Conservation (phyloP, 35 echinoderm and acorn worm genomes). For the Holothuria glaberrima region DNA sequence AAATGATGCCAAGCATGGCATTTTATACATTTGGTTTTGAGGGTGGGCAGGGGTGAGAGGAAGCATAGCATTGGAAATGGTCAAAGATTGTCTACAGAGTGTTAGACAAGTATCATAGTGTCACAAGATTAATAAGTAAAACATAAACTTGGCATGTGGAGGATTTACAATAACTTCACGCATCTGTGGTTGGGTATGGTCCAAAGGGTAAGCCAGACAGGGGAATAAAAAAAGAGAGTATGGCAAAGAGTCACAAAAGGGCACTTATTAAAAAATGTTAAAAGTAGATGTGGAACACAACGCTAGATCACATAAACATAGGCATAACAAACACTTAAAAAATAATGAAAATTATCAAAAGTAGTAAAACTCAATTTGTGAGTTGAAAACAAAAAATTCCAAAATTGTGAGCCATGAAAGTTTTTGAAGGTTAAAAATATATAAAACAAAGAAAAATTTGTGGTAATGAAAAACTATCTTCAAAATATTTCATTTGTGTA, state of each 20-base stretch:
- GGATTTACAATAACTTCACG: slow-evolving; percentile 59
- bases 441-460: too few relatives aligned
- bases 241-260: slow-evolving; percentile 44
- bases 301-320: neutral
- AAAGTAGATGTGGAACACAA: slow-evolving; percentile 11
- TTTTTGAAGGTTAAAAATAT: too few relatives aligned
- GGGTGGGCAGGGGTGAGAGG: neutral
- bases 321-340: too few relatives aligned
- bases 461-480: too few relatives aligned
- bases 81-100: neutral
- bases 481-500: too few relatives aligned
- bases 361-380: too few relatives aligned
- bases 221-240: slow-evolving; percentile 48
- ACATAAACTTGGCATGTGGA: slow-evolving; percentile 23
- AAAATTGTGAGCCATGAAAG: too few relatives aligned
- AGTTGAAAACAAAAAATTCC: too few relatives aligned
- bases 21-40: too few relatives aligned
- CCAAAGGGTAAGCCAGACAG: slow-evolving; percentile 47
- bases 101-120: neutral
- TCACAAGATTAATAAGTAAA: slow-evolving; percentile 30
- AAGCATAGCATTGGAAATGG: slow-evolving; percentile 18
- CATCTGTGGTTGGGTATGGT: slow-evolving; percentile 58
- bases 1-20: too few relatives aligned
- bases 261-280: slow-evolving; percentile 32
- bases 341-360: too few relatives aligned